phyloP scores from a whole-genome alignment of 2,888 invertebrate species.

The Germaria angustata region DNA sequence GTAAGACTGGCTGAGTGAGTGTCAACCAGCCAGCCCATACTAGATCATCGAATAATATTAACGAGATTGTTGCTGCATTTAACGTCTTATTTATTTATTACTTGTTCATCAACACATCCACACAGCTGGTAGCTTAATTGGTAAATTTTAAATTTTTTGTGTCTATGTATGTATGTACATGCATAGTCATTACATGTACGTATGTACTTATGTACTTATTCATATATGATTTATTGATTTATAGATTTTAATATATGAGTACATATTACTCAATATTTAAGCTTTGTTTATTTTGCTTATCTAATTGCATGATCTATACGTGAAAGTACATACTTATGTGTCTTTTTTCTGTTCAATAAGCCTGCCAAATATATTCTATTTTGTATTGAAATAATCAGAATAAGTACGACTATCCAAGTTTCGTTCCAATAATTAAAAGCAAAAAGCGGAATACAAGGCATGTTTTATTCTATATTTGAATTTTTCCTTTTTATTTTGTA shows the following conservation, averaged over 20 bases:
- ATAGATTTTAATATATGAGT: neutral
- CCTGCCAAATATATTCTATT: conserved; percentile 28
- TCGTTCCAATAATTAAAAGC: conserved; percentile 14
- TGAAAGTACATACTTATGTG: neutral
- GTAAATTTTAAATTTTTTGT: conserved; percentile 32
- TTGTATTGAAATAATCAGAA: conserved; percentile 5
- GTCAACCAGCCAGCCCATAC: conserved; percentile 25
- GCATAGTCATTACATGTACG: no score
- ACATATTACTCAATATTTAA: conserved; percentile 4
- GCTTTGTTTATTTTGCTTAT: conserved; percentile 22
- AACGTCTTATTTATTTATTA: neutral
- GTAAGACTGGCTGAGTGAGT: conserved; percentile 7
- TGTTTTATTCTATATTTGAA: conserved; percentile 51
- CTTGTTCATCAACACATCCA: conserved; percentile 15
- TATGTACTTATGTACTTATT: neutral
- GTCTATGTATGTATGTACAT: no score
- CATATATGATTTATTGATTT: conserved; percentile 1
- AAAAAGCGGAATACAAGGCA: conserved; percentile 17
- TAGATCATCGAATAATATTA: conserved; percentile 25
- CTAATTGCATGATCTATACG: conserved; percentile 27
- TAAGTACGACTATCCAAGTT: conserved; percentile 8
- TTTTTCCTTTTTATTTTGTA: conserved; percentile 37
- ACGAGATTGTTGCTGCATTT: conserved; percentile 23
- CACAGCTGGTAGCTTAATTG: conserved; percentile 14
- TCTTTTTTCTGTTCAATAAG: neutral